Evolutionary conservation across 1,140 invertebrate genomes (phyloP).

Genomic region (Zaprionus nigranus): DNA sequence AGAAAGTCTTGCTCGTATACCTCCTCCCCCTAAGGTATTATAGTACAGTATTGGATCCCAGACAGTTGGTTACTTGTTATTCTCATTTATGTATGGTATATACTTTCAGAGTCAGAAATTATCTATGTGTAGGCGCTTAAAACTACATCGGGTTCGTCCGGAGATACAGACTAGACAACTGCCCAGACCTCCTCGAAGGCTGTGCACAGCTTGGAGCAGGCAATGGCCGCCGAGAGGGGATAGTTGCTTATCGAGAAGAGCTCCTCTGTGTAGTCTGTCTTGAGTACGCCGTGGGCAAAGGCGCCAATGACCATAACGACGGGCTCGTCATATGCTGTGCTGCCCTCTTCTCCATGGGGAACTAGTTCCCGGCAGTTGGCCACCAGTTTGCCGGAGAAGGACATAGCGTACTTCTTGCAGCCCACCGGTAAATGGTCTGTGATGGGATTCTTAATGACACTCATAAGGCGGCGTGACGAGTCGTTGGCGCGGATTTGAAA

Average conservation of each 20-base stretch:
- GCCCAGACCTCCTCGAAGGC: conserved; percentile 99
- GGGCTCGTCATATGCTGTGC: conserved; percentile 88
- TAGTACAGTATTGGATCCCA: background rate
- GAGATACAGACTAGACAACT: conserved; percentile 84
- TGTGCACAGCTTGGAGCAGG: conserved; percentile 97
- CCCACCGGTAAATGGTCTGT: conserved; percentile 98
- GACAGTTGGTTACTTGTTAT: background rate
- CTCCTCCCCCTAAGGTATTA: background rate
- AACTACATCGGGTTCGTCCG: conserved; percentile 1
- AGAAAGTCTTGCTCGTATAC: too few relatives aligned
- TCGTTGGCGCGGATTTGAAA: conserved; percentile 96
- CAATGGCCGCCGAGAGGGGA: conserved; percentile 97
- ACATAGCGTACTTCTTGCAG: conserved; percentile 95
- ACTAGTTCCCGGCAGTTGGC: conserved; percentile 92
- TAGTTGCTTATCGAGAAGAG: conserved; percentile 97
- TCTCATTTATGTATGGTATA: background rate
- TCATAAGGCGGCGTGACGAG: conserved; percentile 95
- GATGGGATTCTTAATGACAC: conserved; percentile 99
- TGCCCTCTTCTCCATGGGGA: conserved; percentile 85
- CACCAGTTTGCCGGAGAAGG: conserved; percentile 93
- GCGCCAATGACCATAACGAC: conserved; percentile 97
- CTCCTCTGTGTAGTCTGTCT: conserved; percentile 96
- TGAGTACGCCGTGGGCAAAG: conserved; percentile 98
- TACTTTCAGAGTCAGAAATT: background rate
- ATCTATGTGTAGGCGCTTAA: conserved; percentile 1